phyloP scores from a whole-genome alignment of 1,140 invertebrate species.

The Thalassaphorura encarpata region DNA sequence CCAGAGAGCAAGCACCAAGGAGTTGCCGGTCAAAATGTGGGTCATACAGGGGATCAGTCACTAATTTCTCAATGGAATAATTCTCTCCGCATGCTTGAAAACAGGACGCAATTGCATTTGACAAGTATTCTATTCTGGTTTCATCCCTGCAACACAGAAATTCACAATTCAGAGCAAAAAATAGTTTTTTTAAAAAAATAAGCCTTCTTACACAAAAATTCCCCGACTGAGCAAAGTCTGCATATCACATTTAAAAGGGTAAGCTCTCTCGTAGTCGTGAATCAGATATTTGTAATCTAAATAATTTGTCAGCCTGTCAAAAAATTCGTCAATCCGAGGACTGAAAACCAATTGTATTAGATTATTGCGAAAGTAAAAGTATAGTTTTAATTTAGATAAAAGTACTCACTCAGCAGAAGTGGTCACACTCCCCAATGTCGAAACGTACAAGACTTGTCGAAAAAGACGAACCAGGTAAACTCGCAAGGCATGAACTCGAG shows the following conservation, averaged over 20 bases:
- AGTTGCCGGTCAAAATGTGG: slow-evolving; percentile 27
- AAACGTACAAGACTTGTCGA: slow-evolving; percentile 12
- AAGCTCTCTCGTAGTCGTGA: slow-evolving; percentile 29
- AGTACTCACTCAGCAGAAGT: slow-evolving; percentile 15
- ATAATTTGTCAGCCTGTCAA: slow-evolving; percentile 19
- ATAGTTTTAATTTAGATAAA: not conserved
- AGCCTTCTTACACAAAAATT: slow-evolving; percentile 19
- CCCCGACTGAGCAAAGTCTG: slow-evolving; percentile 13
- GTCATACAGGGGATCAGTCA: slow-evolving; percentile 24
- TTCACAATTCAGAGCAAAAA: not conserved
- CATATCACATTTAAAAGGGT: slow-evolving; percentile 25
- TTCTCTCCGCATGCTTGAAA: slow-evolving; percentile 17
- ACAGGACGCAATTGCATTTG: slow-evolving; percentile 26
- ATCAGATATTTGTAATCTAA: slow-evolving; percentile 26
- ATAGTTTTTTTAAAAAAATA: not conserved
- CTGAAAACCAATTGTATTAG: slow-evolving; percentile 1
- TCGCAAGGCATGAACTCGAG: slow-evolving; percentile 4
- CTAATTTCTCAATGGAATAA: slow-evolving; percentile 20
- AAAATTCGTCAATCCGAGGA: slow-evolving; percentile 19
- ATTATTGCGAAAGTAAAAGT: not conserved
- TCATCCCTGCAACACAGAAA: slow-evolving; percentile 24
- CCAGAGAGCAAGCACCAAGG: slow-evolving; percentile 29
- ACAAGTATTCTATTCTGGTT: slow-evolving; percentile 28
- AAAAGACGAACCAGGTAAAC: slow-evolving; percentile 10
- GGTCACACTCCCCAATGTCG: slow-evolving; percentile 13